Evolutionary conservation across 92 coral and sea anemone species (phyloP).

Genomic region (Palythoa grandiflora): DNA sequence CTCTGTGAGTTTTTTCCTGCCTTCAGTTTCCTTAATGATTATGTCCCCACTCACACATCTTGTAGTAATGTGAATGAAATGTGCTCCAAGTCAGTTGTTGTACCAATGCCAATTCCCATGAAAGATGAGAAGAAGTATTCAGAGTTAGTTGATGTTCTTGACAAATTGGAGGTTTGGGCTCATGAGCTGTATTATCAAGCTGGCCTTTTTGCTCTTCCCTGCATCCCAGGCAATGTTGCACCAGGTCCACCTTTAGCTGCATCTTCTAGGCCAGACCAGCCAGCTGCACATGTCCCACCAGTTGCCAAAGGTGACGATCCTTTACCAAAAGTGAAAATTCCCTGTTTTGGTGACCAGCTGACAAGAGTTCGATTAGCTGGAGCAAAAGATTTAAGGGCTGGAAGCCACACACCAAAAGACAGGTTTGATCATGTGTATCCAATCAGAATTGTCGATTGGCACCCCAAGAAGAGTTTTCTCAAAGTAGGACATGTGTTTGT

Average conservation of each 20-base stretch:
- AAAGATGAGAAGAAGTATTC: conserved; percentile 77
- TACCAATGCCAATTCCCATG: conserved; percentile 69
- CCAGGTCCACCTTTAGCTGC: conserved; percentile 60
- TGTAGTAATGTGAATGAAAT: conserved; percentile 50
- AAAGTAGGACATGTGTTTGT: conserved; percentile 52
- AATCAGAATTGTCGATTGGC: conserved; percentile 76
- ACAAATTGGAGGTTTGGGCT: conserved; percentile 67
- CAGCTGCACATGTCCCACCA: conserved; percentile 67
- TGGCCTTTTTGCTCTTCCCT: conserved; percentile 60
- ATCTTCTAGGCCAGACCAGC: conserved; percentile 74
- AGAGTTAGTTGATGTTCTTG: conserved; percentile 72
- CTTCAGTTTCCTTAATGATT: conserved; percentile 53
- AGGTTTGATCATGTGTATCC: conserved; percentile 70
- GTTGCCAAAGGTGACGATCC: conserved; percentile 64
- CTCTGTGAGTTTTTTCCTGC: conserved; percentile 51
- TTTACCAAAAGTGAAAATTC: conserved; percentile 59
- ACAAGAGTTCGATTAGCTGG: conserved; percentile 74
- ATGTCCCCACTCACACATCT: conserved; percentile 53
- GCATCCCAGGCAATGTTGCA: conserved; percentile 49
- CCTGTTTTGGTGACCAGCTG: conserved; percentile 79
- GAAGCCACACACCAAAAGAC: conserved; percentile 70
- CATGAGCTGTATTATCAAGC: conserved; percentile 61
- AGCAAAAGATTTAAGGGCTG: conserved; percentile 68
- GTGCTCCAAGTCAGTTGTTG: conserved; percentile 63
- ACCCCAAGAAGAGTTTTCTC: conserved; percentile 69